Evolutionary conservation across 2,113 vertebrate species (phyloP).

Genomic region (Oceanodroma tethys): DNA sequence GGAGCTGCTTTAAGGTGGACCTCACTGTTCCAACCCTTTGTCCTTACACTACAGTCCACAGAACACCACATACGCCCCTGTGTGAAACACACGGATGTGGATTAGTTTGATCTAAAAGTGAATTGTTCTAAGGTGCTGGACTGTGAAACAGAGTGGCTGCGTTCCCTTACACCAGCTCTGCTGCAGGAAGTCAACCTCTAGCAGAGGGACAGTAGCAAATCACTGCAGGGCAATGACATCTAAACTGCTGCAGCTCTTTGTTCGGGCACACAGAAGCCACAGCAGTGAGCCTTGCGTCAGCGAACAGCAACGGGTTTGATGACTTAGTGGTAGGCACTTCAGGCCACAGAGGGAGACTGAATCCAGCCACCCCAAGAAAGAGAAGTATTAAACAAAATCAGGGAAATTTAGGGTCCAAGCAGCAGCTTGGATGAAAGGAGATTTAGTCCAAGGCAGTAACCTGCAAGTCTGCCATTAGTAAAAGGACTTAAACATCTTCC

Average conservation of each 20-base stretch:
- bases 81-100: fast-evolving
- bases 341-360: background rate
- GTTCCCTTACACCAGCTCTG: background rate
- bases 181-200: background rate
- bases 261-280: background rate
- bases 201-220: background rate
- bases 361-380: background rate
- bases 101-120: background rate
- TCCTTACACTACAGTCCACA: background rate
- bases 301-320: fast-evolving
- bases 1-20: background rate
- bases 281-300: background rate
- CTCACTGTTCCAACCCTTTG: background rate
- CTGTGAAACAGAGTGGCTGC: background rate
- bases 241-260: background rate
- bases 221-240: background rate
- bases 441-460: background rate
- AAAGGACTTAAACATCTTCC: background rate
- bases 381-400: background rate
- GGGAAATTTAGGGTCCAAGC: background rate
- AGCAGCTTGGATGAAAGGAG: background rate
- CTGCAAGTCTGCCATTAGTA: background rate
- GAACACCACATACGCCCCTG: background rate
- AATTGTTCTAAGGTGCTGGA: background rate
- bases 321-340: background rate